Evolutionary conservation across 2,797 vertebrate genomes (phyloP), one percentile per base, ranked within the genome.

Genomic region (Thunnus albacares): DNA sequence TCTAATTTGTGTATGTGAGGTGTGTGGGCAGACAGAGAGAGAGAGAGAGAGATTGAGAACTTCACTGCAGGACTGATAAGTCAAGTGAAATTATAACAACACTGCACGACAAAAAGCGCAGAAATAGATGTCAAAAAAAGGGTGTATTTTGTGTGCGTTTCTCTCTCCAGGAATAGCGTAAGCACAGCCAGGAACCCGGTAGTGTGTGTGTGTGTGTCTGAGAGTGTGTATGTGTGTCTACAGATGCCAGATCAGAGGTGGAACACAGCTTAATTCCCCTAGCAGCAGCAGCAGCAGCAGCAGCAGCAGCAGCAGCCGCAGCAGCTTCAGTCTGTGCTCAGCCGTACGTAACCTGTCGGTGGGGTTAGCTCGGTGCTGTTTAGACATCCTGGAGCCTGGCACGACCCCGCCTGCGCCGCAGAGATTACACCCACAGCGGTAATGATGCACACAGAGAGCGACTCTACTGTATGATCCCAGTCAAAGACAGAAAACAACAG

Each of bases 181-280:
- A 79, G 66, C 45, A 76, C 53, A 75, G 71, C 52, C 61, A 68
- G 87, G 11, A 81, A 63, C 51, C 61, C 26, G 13, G 28, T 69
- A 26, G 61, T 15, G 69, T 62, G 75, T 59, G 43, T 51, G 28
- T 52, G 52, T 8, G 26, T 11, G 6, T 33, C 10, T 2, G 38
- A 1, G 9, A 12, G 38, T 41, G n/a, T 17, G 56, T 58, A 24
- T 56, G 62, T 62, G 74, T 63, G 52, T 83, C 49, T 64, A 52
- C 73, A 79, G 79, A 90, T 86, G 86, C 79, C 78, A 85, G 78
- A 86, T 79, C 83, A 89, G 84, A 85, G 80, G 78, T 77, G 62
- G 66, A 87, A 77, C 80, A 78, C 75, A 51, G 83, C 80, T 88
- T 77, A 81, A 91, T 79, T 87, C 83, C 41, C 65, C 66, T 61